These are phyloP conservation scores for Gephyroberyx darwinii DNA, from an alignment of 2,797 vertebrate genomes.

Conservation along the genomic window DNA sequence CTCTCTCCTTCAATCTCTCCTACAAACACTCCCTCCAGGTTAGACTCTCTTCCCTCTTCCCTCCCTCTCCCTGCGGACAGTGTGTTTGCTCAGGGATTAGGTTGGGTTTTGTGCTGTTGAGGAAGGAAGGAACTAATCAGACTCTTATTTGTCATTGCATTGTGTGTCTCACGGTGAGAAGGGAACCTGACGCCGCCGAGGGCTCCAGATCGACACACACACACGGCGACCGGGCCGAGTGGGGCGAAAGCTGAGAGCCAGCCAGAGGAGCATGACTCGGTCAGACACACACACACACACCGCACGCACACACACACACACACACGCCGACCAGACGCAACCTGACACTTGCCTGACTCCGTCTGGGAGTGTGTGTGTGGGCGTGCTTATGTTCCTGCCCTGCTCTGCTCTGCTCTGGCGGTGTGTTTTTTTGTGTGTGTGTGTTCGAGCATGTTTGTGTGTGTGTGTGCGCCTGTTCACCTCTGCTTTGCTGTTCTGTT, in stretches of 20 bases:
- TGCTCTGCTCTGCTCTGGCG: slow-evolving; percentile 28
- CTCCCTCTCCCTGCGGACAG: slow-evolving; percentile 10
- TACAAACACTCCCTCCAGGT: slow-evolving; percentile 60
- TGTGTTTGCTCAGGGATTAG: slow-evolving; percentile 72
- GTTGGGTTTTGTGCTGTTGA: slow-evolving; percentile 60
- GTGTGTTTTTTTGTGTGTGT: too few relatives aligned
- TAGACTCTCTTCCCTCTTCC: slow-evolving; percentile 20
- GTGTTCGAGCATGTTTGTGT: neutral
- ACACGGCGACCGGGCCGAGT: slow-evolving; percentile 27
- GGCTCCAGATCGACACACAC: neutral
- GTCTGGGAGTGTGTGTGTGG: slow-evolving; percentile 40
- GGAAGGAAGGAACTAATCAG: slow-evolving; percentile 79
- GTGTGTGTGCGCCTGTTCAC: slow-evolving; percentile 16
- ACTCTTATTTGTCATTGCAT: slow-evolving; percentile 73
- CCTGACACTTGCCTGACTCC: slow-evolving; percentile 46
- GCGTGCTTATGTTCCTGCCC: slow-evolving; percentile 39
- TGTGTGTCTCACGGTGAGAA: slow-evolving; percentile 60
- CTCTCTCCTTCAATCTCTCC: slow-evolving; percentile 30
- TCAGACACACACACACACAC: slow-evolving; percentile 18
- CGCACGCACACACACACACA: slow-evolving; percentile 9
- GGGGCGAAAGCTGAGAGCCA: slow-evolving; percentile 55
- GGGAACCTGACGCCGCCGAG: slow-evolving; percentile 47
- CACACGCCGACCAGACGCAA: slow-evolving; percentile 64
- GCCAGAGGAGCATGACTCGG: slow-evolving; percentile 20
- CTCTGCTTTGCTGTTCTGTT: slow-evolving; percentile 25